Base-by-base conservation (phyloP, 2,888 invertebrate genomes). In the Lasioglossum figueresi region DNA sequence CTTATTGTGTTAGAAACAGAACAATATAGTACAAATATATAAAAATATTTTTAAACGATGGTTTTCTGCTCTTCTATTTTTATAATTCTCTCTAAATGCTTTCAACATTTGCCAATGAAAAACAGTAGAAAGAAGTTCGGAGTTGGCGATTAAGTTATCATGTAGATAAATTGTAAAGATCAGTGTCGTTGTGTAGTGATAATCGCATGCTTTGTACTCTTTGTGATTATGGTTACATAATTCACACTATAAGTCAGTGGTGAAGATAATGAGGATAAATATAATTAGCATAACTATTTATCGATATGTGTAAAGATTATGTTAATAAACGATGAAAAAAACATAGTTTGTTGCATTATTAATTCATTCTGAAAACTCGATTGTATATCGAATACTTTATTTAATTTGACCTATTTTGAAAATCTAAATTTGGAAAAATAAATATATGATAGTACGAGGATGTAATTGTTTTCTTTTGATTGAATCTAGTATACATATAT, bases 21-120 rank as follows among this genome's bases (percentile, higher is more conserved):
- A 40, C 40, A 68, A 63, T 37, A 79, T 6, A 66, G 78, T 83
- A 83, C 83, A 84, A 83, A 79, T 75, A 43, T 56, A 16, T 19
- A 45, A 48, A 45, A 66, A 3, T 34, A 45, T 72, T 77, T 31
- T 80, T 78, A 5, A 23, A 2, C 19, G 12, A 23, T 63, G 56
- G 27, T 78, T 52, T 71, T 59, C 8, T 34, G 37, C 23, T 76
- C 19, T 72, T 45, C 40, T 82, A 84, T 84, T 82, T 79, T 84
- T 73, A 6, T 84, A 76, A 75, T 34, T 66, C 16, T 75, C 27
- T 27, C 5, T 74, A n/a, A 59, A 31, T 37, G 52, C 43, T 27
- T 14, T 72, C 23, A 37, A 43, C 10, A 63, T 76, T 48, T 75
- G 37, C 56, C 77, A 82, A 82, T 74, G 34, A 72, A 27, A 43